These are phyloP conservation scores for Pholis gunnellus DNA, from an alignment of 2,113 vertebrate species.

Conservation along the genomic window DNA sequence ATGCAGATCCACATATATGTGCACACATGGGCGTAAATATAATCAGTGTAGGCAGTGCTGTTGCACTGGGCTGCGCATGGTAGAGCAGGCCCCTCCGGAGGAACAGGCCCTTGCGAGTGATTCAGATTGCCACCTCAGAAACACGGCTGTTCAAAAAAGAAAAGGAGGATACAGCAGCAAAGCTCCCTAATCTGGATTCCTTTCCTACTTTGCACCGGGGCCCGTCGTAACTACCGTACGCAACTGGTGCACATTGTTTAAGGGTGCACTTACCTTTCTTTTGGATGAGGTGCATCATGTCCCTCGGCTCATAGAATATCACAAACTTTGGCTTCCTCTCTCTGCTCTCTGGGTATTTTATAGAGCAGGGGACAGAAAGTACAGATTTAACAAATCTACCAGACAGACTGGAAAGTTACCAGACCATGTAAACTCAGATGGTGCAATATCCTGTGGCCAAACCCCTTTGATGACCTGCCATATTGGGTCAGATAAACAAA, in stretches of 20 bases:
- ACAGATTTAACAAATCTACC: slow-evolving; percentile 49
- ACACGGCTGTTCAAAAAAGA: not conserved
- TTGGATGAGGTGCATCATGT: slow-evolving; percentile 30
- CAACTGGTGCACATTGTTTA: not conserved
- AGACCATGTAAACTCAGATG: slow-evolving; percentile 41
- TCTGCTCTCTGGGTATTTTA: slow-evolving; percentile 38
- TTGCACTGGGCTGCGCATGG: not conserved
- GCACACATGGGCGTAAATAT: not conserved
- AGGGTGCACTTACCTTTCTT: slow-evolving; percentile 18
- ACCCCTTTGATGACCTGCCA: slow-evolving; percentile 4
- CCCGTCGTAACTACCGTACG: not conserved
- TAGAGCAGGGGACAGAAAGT: slow-evolving; percentile 14
- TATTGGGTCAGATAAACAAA: slow-evolving; percentile 23
- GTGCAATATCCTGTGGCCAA: slow-evolving; percentile 37
- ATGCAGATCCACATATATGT: not conserved
- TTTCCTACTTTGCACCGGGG: not conserved
- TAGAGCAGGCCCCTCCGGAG: not conserved
- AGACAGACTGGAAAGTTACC: slow-evolving; percentile 19
- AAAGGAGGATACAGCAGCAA: not conserved
- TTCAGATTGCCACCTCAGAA: not conserved
- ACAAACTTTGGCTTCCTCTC: not conserved
- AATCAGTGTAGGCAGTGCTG: not conserved
- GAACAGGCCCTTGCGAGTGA: not conserved
- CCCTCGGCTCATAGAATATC: not conserved
- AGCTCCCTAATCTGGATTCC: not conserved